Evolutionary conservation across 2,888 invertebrate species (phyloP).

Genomic region (Heliconius erato): DNA sequence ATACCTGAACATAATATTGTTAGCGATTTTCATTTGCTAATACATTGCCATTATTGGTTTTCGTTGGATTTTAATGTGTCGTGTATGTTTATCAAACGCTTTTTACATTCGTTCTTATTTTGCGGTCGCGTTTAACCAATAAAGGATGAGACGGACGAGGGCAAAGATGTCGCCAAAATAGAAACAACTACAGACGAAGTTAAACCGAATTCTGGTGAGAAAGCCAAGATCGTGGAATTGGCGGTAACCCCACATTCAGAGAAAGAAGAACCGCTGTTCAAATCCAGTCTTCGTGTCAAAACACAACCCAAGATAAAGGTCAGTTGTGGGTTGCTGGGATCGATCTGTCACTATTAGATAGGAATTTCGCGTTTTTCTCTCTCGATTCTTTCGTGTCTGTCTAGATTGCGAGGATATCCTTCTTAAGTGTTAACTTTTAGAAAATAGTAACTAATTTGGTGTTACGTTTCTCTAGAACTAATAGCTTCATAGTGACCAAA

Average conservation of each 20-base stretch:
- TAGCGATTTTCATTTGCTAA: conserved; percentile 70
- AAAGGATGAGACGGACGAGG: conserved; percentile 76
- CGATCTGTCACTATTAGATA: conserved; percentile 71
- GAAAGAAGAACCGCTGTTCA: conserved; percentile 82
- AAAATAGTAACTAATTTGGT: conserved; percentile 37
- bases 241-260: conserved; percentile 71
- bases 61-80: conserved; percentile 68
- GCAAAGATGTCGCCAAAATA: conserved; percentile 74
- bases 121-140: conserved; percentile 80
- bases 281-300: conserved; percentile 80
- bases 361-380: conserved; percentile 59
- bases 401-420: conserved; percentile 46
- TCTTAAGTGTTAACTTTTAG: conserved; percentile 44
- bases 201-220: conserved; percentile 75
- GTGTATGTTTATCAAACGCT: conserved; percentile 63
- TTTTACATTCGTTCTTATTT: conserved; percentile 65
- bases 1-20: conserved; percentile 45
- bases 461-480: conserved; percentile 40
- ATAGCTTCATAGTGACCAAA: conserved; percentile 32
- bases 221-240: conserved; percentile 63
- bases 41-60: conserved; percentile 61
- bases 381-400: conserved; percentile 44
- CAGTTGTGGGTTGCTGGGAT: conserved; percentile 66
- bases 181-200: conserved; percentile 82
- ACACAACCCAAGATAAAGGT: conserved; percentile 77